These are phyloP conservation scores for Eurystomus glaucurus DNA, from an alignment of 2,797 vertebrate genomes.

Conservation along the genomic window DNA sequence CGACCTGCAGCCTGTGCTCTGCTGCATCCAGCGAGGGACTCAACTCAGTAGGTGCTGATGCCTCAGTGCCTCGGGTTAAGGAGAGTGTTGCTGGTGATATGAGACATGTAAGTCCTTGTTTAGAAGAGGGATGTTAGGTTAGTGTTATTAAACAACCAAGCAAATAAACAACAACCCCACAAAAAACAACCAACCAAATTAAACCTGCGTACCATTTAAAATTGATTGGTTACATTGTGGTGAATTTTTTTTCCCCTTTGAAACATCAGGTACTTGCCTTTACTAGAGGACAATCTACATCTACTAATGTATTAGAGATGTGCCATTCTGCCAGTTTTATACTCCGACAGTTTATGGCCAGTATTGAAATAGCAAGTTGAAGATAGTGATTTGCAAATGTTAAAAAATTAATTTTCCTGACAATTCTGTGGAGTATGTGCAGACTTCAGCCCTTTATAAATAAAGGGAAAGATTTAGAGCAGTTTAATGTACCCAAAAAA, in stretches of 20 bases:
- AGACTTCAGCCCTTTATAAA: not conserved
- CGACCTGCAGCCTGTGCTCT: not conserved
- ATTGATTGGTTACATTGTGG: not conserved
- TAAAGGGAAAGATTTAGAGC: not conserved
- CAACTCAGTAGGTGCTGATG: not conserved
- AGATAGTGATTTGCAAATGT: conserved; percentile 50
- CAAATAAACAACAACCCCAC: not conserved
- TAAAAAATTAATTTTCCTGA: conserved; percentile 55
- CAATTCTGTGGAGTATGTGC: not conserved
- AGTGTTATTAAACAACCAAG: not conserved
- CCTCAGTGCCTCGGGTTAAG: not conserved
- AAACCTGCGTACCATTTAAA: not conserved
- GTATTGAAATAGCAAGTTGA: not conserved
- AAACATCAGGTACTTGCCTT: not conserved
- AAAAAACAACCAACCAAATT: not conserved
- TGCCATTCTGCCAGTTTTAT: conserved; percentile 14
- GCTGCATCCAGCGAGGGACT: not conserved
- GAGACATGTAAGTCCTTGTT: not conserved
- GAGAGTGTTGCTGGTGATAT: accelerated
- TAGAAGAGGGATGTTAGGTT: not conserved
- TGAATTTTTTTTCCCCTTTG: not conserved
- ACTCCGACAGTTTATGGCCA: not conserved
- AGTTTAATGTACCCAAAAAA: not conserved
- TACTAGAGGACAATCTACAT: not conserved
- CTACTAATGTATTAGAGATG: not conserved